These are phyloP conservation scores for Zaprionus inermis DNA, from an alignment of 1,140 invertebrate genomes.

Conservation along the genomic window DNA sequence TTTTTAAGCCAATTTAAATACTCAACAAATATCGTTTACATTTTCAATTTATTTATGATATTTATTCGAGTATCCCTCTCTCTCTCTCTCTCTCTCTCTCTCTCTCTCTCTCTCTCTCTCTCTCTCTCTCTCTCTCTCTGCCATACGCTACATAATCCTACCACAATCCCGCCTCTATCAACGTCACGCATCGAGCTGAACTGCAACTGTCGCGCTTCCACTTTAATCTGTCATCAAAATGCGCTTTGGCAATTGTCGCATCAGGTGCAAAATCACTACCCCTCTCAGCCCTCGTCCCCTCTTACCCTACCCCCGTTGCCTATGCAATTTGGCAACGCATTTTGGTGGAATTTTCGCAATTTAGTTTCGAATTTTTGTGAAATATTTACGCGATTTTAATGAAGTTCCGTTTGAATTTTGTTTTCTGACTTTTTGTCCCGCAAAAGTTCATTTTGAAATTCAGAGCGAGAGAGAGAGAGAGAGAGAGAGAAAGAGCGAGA, in stretches of 20 bases:
- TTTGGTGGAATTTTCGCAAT: constrained; percentile 31
- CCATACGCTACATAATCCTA: neutral
- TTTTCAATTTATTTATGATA: too few species aligned
- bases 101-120: too few species aligned
- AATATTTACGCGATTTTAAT: constrained; percentile 72
- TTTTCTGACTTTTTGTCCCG: constrained; percentile 32
- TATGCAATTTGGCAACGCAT: neutral
- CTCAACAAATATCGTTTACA: too few species aligned
- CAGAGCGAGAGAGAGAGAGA: neutral
- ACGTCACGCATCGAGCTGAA: neutral
- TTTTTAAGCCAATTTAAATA: too few species aligned
- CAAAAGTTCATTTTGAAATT: constrained; percentile 23
- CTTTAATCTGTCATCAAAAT: constrained; percentile 78
- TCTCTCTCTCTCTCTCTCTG: too few species aligned
- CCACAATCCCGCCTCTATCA: neutral
- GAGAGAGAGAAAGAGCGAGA: too few species aligned
- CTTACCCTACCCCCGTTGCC: neutral
- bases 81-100: too few species aligned
- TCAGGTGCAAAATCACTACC: constrained; percentile 17
- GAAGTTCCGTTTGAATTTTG: constrained; percentile 33
- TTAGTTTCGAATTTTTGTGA: constrained; percentile 44
- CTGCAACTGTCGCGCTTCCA: constrained; percentile 62
- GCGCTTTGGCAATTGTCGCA: constrained; percentile 29
- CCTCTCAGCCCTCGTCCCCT: neutral
- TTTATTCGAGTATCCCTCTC: too few species aligned